Percentiles rank a stretch among this genome's conserved stretches.
These are phyloP conservation scores for Caloenas nicobarica DNA, from an alignment of 2,113 vertebrate genomes.

Conservation along the genomic window DNA sequence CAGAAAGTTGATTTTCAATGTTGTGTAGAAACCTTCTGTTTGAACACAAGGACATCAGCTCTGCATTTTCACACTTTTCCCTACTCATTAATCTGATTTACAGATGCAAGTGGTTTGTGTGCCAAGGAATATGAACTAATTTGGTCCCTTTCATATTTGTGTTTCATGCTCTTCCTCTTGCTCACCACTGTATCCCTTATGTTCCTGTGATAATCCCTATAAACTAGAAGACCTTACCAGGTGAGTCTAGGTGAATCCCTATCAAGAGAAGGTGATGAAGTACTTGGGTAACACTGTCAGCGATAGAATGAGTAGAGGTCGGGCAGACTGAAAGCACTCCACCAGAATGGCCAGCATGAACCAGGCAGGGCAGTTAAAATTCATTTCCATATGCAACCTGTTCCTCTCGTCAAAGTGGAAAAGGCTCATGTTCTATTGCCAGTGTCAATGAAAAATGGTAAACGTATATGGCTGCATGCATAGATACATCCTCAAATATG, in stretches of 20 bases:
- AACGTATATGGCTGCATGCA: neutral
- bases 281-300: neutral
- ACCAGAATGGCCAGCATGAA: neutral
- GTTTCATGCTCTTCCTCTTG: neutral
- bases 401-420: neutral
- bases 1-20: constrained; percentile 28
- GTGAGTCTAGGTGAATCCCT: neutral
- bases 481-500: neutral
- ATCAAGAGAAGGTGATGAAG: neutral
- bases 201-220: neutral
- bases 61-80: constrained; percentile 11
- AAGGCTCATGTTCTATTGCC: neutral
- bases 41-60: neutral
- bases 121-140: neutral
- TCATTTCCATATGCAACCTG: neutral
- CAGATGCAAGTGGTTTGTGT: neutral
- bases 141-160: neutral
- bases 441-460: neutral
- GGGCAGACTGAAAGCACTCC: neutral
- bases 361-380: neutral
- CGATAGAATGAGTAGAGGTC: neutral
- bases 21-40: constrained; percentile 22
- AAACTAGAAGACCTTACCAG: neutral
- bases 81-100: neutral
- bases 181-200: neutral